These are phyloP conservation scores for Nycticebus coucang DNA, from an alignment of 2,113 vertebrate genomes.

Conservation along the genomic window DNA sequence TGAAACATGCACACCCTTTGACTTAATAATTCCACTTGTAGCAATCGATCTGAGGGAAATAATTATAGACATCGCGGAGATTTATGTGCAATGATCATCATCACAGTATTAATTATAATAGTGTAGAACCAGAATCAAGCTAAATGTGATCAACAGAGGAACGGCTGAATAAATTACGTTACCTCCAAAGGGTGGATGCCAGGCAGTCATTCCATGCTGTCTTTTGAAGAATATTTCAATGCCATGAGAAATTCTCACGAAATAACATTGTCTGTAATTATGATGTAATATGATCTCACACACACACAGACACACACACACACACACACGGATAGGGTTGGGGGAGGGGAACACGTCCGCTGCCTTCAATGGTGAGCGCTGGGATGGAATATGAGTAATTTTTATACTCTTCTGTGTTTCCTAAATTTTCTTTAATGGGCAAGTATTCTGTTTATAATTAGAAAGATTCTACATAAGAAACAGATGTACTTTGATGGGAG, in stretches of 20 bases:
- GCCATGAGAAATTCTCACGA: background rate
- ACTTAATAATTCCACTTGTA: conserved; percentile 47
- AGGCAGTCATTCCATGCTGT: background rate
- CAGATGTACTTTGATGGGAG: background rate
- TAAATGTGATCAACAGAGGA: conserved; percentile 58
- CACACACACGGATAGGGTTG: too few relatives aligned
- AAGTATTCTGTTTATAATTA: conserved; percentile 6
- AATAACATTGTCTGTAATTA: conserved; percentile 18
- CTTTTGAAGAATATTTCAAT: conserved; percentile 1
- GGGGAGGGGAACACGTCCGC: too few relatives aligned
- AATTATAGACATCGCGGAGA: conserved; percentile 64
- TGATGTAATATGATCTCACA: background rate
- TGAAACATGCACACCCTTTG: conserved; percentile 43
- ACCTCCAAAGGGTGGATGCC: background rate
- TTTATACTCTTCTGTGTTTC: background rate
- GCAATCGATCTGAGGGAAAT: conserved; percentile 53
- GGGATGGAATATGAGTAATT: background rate
- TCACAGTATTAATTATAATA: conserved; percentile 67
- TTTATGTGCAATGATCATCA: conserved; percentile 61
- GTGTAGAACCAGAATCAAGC: conserved; percentile 55
- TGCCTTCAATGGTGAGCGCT: background rate
- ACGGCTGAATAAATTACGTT: conserved; percentile 42
- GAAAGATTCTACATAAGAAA: background rate
- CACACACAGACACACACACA: too few relatives aligned
- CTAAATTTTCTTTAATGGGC: background rate